Conservation (phyloP, 2,797 vertebrate species). For the Craterocephalus amniculus region DNA sequence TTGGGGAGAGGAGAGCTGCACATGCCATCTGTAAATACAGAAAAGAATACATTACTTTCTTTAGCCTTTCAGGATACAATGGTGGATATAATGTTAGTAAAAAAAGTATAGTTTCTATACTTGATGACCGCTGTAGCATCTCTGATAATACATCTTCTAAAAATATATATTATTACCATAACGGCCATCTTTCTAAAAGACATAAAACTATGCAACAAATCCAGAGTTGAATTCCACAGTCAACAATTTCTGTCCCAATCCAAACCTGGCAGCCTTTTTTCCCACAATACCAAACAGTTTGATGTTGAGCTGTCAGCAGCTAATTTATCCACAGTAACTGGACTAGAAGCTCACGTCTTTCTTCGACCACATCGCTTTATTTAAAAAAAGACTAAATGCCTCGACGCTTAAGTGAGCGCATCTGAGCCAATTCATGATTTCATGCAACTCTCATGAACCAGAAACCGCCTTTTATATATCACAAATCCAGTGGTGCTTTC, state of each 20-base stretch:
- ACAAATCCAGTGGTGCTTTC: not conserved
- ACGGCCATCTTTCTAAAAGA: not conserved
- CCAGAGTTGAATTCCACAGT: not conserved
- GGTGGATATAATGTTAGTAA: not conserved
- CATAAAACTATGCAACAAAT: not conserved
- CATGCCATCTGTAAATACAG: conserved; percentile 89
- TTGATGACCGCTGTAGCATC: not conserved
- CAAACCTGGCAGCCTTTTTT: not conserved
- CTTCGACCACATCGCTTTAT: no score
- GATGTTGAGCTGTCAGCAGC: not conserved
- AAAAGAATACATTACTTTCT: conserved; percentile 14
- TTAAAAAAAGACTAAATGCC: no score
- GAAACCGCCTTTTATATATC: not conserved
- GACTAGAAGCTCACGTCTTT: not conserved
- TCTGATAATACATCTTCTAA: no score
- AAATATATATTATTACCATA: not conserved
- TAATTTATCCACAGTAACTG: not conserved
- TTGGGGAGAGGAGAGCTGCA: conserved; percentile 96
- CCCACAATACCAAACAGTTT: not conserved
- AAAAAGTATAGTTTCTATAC: not conserved
- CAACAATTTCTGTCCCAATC: not conserved
- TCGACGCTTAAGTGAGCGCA: not conserved
- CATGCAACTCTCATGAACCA: not conserved
- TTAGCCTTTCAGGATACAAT: not conserved
- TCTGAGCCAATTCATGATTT: not conserved